These are phyloP conservation scores for Drosophila bocqueti DNA, from an alignment of 1,140 invertebrate species.

Conservation along the genomic window DNA sequence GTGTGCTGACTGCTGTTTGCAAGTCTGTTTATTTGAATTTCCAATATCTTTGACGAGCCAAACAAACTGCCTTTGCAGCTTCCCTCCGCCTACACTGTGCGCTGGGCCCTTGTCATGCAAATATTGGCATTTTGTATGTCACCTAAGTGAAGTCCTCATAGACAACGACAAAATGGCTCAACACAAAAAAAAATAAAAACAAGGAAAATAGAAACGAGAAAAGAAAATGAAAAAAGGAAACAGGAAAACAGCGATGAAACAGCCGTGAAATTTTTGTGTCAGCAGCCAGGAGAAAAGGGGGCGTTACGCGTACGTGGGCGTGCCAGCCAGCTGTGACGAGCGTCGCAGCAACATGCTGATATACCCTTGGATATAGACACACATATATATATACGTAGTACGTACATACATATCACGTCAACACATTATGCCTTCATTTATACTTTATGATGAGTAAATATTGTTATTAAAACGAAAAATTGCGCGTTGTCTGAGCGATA, in stretches of 20 bases:
- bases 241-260: conserved; percentile 42
- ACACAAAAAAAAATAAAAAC: not conserved
- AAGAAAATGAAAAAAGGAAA: conserved; percentile 22
- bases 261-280: conserved; percentile 54
- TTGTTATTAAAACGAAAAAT: conserved; percentile 68
- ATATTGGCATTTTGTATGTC: conserved; percentile 58
- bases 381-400: not conserved
- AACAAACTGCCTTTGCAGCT: conserved; percentile 26
- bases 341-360: conserved; percentile 21
- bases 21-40: conserved; percentile 53
- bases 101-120: conserved; percentile 25
- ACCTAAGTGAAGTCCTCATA: conserved; percentile 53
- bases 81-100: not conserved
- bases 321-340: conserved; percentile 46
- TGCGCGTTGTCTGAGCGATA: conserved; percentile 47
- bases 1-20: conserved; percentile 9
- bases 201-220: not conserved
- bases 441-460: conserved; percentile 69
- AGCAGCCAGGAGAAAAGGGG: conserved; percentile 23
- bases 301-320: conserved; percentile 22
- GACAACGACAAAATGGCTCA: conserved; percentile 36
- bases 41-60: conserved; percentile 48
- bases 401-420: conserved; percentile 30
- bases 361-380: conserved; percentile 19
- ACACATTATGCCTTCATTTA: conserved; percentile 70